Evolutionary conservation across 2,113 vertebrate species (phyloP).

Genomic region (Thinocorus orbignyianus): DNA sequence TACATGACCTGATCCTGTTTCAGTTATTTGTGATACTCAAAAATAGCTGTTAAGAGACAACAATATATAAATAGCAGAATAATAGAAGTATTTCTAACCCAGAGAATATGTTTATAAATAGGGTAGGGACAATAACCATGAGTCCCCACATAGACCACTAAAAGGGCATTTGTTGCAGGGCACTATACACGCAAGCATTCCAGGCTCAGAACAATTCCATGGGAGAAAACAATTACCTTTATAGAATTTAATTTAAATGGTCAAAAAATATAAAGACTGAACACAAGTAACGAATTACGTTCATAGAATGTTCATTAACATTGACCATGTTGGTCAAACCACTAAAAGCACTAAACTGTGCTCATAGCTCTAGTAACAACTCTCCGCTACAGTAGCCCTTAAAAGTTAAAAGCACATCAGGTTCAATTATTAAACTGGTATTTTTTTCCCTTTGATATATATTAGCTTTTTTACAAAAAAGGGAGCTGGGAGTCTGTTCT

Average conservation of each 20-base stretch:
- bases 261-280: not conserved
- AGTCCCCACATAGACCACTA: not conserved
- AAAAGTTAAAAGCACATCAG: not conserved
- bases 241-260: not conserved
- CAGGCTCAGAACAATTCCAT: not conserved
- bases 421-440: not conserved
- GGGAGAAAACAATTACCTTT: not conserved
- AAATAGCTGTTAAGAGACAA: conserved; percentile 5
- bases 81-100: not conserved
- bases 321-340: not conserved
- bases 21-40: not conserved
- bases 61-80: not conserved
- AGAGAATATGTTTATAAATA: not conserved
- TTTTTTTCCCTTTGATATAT: not conserved
- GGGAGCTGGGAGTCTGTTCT: not conserved
- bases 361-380: not conserved
- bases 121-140: not conserved
- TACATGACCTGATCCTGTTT: not conserved
- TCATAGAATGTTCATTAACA: not conserved
- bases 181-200: not conserved
- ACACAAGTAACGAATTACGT: not conserved
- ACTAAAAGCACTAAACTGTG: not conserved
- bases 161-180: not conserved
- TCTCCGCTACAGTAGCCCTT: not conserved
- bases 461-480: not conserved